Evolutionary conservation across 2,113 vertebrate genomes (phyloP).

Genomic region (Rhea americana): DNA sequence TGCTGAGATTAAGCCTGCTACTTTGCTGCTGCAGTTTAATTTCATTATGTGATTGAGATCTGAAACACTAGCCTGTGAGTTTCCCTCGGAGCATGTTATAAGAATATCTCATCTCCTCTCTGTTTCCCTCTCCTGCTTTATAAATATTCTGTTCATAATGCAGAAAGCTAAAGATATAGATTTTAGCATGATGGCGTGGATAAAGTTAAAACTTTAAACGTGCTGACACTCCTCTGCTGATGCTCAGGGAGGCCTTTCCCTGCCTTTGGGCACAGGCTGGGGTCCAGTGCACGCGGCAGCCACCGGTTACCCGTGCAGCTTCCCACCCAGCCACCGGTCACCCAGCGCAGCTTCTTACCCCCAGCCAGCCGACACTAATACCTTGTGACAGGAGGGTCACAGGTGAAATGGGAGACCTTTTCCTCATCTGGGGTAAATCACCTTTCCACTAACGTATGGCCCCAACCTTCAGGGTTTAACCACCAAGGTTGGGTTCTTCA

Average conservation of each 20-base stretch:
- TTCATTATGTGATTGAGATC: background rate
- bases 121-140: background rate
- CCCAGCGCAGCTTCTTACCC: fast-evolving
- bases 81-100: background rate
- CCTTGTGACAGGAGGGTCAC: background rate
- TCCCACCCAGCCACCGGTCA: background rate
- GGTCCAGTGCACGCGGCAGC: background rate
- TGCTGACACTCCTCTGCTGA: background rate
- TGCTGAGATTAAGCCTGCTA: background rate
- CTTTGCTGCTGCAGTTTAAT: background rate
- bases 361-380: fast-evolving
- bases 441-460: background rate
- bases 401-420: background rate
- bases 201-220: background rate
- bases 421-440: background rate
- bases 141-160: background rate
- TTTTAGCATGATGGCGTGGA: background rate
- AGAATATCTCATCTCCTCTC: background rate
- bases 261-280: fast-evolving
- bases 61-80: background rate
- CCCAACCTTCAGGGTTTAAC: background rate
- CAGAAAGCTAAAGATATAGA: background rate
- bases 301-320: background rate
- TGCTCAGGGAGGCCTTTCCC: background rate
- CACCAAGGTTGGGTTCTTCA: background rate